Percentiles rank a stretch among this genome's conserved stretches.
Evolutionary conservation across 2,113 vertebrate genomes (phyloP).

Genomic region (Thermophis baileyi): DNA sequence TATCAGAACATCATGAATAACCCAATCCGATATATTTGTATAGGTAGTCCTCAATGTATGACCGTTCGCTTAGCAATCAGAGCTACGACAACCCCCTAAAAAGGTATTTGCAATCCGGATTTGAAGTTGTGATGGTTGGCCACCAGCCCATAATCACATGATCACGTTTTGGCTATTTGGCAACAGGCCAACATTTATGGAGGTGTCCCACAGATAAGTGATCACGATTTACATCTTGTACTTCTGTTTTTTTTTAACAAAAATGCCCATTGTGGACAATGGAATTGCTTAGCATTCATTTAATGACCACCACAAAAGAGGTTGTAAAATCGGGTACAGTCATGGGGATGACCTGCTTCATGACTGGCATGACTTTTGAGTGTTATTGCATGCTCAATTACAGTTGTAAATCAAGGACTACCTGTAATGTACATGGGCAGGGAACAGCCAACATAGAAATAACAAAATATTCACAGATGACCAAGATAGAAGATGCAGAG

Average conservation of each 20-base stretch:
- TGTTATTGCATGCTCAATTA: background rate
- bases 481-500: background rate
- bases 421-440: background rate
- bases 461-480: background rate
- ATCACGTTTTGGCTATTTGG: background rate
- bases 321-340: background rate
- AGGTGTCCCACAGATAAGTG: background rate
- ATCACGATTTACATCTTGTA: background rate
- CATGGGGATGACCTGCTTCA: background rate
- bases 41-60: background rate
- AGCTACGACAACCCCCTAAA: background rate
- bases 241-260: background rate
- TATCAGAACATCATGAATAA: background rate
- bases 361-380: background rate
- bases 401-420: background rate
- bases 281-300: background rate
- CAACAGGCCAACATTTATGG: background rate
- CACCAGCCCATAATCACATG: background rate
- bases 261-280: background rate
- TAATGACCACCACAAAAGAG: background rate
- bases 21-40: background rate
- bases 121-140: background rate
- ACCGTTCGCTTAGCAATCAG: background rate
- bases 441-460: background rate
- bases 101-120: background rate